phyloP scores from a whole-genome alignment of 2,797 vertebrate genomes.

The Ctenopoma kingsleyae region DNA sequence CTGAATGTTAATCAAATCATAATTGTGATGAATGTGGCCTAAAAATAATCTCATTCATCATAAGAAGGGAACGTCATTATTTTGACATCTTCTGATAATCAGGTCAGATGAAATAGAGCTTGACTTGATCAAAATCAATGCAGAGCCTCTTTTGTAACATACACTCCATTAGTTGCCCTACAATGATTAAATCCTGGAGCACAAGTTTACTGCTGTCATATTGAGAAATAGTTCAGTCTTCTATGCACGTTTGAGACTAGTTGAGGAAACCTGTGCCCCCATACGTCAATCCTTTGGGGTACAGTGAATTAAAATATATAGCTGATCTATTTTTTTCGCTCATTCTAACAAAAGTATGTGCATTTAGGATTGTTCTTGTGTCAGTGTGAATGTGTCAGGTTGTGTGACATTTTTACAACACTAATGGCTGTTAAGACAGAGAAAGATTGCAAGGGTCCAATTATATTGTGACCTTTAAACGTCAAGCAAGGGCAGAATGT shows the following conservation, averaged over 20 bases:
- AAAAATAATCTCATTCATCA: conserved; percentile 44
- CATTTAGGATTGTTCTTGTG: background rate
- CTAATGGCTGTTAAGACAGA: background rate
- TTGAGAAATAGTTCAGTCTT: conserved; percentile 2
- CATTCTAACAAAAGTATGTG: background rate
- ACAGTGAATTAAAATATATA: background rate
- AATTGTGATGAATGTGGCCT: conserved; percentile 37
- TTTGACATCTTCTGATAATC: conserved; percentile 57
- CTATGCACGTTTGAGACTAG: background rate
- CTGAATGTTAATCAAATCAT: conserved; percentile 27
- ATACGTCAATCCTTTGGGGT: background rate
- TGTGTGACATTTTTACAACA: background rate
- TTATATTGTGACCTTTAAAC: background rate
- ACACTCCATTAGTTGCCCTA: conserved; percentile 20
- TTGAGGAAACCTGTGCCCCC: background rate
- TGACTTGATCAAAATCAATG: conserved; percentile 62
- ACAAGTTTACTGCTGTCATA: background rate
- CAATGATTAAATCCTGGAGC: conserved; percentile 9
- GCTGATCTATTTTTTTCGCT: background rate
- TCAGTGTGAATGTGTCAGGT: background rate
- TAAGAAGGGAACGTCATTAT: conserved; percentile 24
- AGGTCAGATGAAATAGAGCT: conserved; percentile 67
- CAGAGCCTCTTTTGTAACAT: conserved; percentile 40
- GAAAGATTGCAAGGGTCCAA: background rate
- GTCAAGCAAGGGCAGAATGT: background rate